Percentiles rank a stretch among this genome's conserved stretches.
Conservation (phyloP, 2,888 invertebrate genomes). For the Elegia similella region DNA sequence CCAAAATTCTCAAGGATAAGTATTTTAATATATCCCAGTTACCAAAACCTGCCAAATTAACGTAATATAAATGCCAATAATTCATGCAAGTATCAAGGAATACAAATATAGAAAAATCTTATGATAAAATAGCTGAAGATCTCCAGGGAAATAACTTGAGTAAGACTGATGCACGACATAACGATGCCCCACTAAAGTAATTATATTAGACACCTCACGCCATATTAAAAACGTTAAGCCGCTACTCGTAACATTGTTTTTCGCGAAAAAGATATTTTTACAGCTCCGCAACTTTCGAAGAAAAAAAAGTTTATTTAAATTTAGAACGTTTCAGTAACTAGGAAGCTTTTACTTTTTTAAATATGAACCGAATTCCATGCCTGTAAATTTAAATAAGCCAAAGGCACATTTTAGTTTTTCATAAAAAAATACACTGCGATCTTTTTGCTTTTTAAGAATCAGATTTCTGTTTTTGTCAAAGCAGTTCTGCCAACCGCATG, state of each 20-base stretch:
- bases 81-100: background rate
- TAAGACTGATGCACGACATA: constrained; percentile 39
- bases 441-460: constrained; percentile 7
- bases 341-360: background rate
- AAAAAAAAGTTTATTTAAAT: background rate
- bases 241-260: background rate
- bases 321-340: background rate
- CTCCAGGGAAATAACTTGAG: constrained; percentile 52
- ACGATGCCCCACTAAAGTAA: constrained; percentile 50
- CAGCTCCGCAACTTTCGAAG: background rate
- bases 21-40: background rate
- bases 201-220: constrained; percentile 63
- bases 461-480: constrained; percentile 15
- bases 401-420: constrained; percentile 2
- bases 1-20: background rate
- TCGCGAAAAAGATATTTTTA: background rate
- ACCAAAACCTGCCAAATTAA: background rate
- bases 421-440: background rate
- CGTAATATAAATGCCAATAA: background rate
- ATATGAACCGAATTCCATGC: background rate
- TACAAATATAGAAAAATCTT: constrained; percentile 21
- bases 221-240: constrained; percentile 33
- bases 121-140: constrained; percentile 25
- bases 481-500: constrained; percentile 15
- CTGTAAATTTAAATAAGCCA: background rate